Evolutionary conservation across 1,140 invertebrate genomes (phyloP).

Genomic region (Eubasilissa regina): DNA sequence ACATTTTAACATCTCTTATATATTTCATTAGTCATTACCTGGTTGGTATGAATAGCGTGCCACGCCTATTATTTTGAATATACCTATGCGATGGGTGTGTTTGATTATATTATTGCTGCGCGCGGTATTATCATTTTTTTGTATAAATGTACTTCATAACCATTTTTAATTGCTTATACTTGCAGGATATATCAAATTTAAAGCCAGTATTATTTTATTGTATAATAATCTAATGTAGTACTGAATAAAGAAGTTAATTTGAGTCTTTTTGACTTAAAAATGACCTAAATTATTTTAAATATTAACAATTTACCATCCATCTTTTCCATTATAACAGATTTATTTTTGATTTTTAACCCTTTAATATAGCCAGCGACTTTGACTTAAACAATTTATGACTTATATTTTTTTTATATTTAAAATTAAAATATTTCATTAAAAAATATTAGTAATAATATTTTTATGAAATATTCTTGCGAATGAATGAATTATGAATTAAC

Average conservation of each 20-base stretch:
- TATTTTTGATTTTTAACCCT: not conserved
- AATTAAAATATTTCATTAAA: no score
- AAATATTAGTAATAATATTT: not conserved
- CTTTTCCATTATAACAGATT: no score
- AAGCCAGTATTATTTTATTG: no score
- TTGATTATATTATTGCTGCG: slow-evolving; percentile 10
- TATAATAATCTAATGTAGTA: no score
- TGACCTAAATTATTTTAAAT: no score
- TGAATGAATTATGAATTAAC: not conserved
- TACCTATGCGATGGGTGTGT: not conserved
- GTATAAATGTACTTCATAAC: not conserved
- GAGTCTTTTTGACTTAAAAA: no score
- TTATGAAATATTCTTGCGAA: not conserved
- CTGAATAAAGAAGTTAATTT: no score
- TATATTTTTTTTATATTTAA: no score
- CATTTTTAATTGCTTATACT: no score
- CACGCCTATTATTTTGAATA: slow-evolving; percentile 23
- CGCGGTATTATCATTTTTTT: not conserved
- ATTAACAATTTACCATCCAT: no score
- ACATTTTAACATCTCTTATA: not conserved
- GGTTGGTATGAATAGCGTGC: not conserved
- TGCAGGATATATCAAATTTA: no score
- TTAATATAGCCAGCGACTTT: not conserved
- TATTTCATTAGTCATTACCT: not conserved
- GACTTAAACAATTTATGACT: not conserved